These are phyloP conservation scores for Mustela lutreola DNA, from an alignment of 2,113 vertebrate species.

Conservation along the genomic window DNA sequence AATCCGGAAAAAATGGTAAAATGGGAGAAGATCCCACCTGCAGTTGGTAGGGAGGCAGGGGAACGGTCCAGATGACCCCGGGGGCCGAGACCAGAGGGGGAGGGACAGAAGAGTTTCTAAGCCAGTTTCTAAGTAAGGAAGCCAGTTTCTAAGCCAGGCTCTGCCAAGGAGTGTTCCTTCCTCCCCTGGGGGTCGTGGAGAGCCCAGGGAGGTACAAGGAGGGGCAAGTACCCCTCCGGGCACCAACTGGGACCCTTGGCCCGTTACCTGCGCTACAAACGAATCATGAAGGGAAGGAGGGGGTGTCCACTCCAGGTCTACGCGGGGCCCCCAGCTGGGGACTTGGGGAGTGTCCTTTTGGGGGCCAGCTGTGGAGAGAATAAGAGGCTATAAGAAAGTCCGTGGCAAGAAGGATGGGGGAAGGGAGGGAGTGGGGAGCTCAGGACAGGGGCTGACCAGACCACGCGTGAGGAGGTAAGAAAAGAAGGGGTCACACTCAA, in stretches of 20 bases:
- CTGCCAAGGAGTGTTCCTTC: background rate
- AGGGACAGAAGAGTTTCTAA: background rate
- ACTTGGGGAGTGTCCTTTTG: constrained; percentile 64
- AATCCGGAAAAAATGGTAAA: background rate
- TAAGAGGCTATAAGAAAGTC: constrained; percentile 1
- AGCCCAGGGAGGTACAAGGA: background rate
- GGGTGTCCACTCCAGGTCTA: constrained; percentile 81
- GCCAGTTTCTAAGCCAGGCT: fast-evolving
- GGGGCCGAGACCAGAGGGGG: background rate
- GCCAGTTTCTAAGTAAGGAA: too few relatives aligned
- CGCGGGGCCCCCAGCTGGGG: constrained; percentile 77
- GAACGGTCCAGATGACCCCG: background rate
- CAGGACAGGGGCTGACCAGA: background rate
- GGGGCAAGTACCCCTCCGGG: fast-evolving
- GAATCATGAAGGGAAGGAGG: constrained; percentile 85
- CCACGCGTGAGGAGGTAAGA: background rate
- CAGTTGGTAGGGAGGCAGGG: background rate
- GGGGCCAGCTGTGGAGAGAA: constrained; percentile 78
- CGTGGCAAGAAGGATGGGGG: fast-evolving
- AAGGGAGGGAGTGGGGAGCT: background rate
- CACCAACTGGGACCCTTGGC: background rate
- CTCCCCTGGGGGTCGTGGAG: background rate
- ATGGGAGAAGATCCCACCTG: too few relatives aligned
- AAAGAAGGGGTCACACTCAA: background rate
- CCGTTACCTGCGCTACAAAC: constrained; percentile 80